Conservation (phyloP, 2,888 invertebrate genomes). For the Choreutis nemorana region DNA sequence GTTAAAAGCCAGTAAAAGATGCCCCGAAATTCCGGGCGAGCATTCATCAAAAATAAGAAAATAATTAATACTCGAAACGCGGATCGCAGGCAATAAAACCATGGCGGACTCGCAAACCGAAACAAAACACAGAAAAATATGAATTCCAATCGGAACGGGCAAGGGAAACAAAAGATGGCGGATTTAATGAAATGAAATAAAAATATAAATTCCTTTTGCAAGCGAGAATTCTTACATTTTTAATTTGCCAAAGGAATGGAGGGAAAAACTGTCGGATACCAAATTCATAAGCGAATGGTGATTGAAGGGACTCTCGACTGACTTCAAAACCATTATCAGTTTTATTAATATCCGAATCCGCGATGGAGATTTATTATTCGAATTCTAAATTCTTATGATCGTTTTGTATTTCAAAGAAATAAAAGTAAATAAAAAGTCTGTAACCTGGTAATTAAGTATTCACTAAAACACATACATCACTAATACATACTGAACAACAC, state of each 20-base stretch:
- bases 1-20: constrained; percentile 36
- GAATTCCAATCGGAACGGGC: constrained; percentile 59
- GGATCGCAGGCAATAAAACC: constrained; percentile 58
- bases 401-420: too few species aligned
- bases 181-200: constrained; percentile 66
- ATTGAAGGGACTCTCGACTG: constrained; percentile 20
- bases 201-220: constrained; percentile 63
- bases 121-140: constrained; percentile 67
- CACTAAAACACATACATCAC: too few species aligned
- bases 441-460: too few species aligned
- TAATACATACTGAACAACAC: too few species aligned
- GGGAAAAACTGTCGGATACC: constrained; percentile 57
- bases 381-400: too few species aligned
- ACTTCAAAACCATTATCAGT: too few species aligned
- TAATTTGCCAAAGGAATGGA: constrained; percentile 57
- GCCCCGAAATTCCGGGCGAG: constrained; percentile 37
- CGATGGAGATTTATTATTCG: constrained; percentile 31
- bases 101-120: constrained; percentile 51
- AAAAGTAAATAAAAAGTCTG: too few species aligned
- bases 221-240: constrained; percentile 66
- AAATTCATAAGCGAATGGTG: constrained; percentile 41
- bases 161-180: constrained; percentile 64
- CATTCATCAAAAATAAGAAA: constrained; percentile 61
- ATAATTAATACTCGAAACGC: constrained; percentile 59
- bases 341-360: too few species aligned